A percentile compares a stretch with the other conserved stretches of the same genome.
Evolutionary conservation across 2,888 invertebrate genomes (phyloP).

Genomic region (Congeria kusceri): DNA sequence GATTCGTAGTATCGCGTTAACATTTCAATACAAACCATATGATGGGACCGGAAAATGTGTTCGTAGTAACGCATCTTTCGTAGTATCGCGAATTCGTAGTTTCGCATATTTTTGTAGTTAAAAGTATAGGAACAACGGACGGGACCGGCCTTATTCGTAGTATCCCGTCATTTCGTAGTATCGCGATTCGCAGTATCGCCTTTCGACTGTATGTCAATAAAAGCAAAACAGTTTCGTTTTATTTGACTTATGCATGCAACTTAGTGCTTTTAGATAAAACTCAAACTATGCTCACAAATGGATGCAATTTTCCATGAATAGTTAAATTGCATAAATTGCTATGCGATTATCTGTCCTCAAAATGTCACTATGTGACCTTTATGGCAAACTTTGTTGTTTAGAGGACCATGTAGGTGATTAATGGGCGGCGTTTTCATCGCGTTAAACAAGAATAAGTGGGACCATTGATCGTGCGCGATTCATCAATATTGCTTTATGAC

Average conservation of each 20-base stretch:
- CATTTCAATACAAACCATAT: too few relatives aligned
- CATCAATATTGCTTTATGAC: slow-evolving; percentile 5
- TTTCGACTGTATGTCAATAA: neutral
- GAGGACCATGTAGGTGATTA: neutral
- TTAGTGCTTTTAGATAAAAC: too few relatives aligned
- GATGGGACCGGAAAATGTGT: too few relatives aligned
- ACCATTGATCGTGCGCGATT: slow-evolving; percentile 10
- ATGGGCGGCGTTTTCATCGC: slow-evolving; percentile 21
- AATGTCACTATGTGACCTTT: slow-evolving; percentile 41
- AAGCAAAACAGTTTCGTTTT: neutral
- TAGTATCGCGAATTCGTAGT: too few relatives aligned
- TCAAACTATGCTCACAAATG: neutral
- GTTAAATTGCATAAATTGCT: slow-evolving; percentile 26
- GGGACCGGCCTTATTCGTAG: too few relatives aligned
- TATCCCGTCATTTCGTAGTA: too few relatives aligned
- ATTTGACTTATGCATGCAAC: neutral
- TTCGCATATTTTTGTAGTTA: too few relatives aligned
- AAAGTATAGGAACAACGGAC: too few relatives aligned
- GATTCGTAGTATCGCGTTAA: too few relatives aligned
- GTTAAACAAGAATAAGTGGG: slow-evolving; percentile 30
- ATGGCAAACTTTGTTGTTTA: neutral
- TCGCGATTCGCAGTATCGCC: too few relatives aligned
- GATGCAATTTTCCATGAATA: slow-evolving; percentile 13
- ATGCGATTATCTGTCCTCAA: slow-evolving; percentile 26
- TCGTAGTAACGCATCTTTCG: too few relatives aligned